phyloP scores from a whole-genome alignment of 2,888 invertebrate genomes.

The Acronicta leporina region DNA sequence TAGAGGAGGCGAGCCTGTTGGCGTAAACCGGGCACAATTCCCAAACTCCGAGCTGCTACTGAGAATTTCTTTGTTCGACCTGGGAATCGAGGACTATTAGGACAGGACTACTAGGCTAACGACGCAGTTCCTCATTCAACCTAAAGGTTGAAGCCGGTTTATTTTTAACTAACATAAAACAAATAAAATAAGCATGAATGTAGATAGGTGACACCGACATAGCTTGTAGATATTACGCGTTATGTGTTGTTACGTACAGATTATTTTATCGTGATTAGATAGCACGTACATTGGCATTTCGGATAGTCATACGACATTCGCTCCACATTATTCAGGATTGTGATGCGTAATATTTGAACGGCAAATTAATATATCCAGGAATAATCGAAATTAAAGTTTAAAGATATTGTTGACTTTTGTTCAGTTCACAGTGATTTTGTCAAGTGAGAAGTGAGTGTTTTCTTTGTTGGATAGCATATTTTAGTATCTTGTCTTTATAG shows the following conservation, averaged over 20 bases:
- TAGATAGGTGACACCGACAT: constrained; percentile 21
- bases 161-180: background rate
- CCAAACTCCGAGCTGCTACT: no score
- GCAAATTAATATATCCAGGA: constrained; percentile 24
- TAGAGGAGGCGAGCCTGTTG: no score
- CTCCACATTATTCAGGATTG: constrained; percentile 37
- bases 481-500: constrained; percentile 9
- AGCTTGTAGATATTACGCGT: constrained; percentile 45
- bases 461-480: background rate
- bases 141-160: no score
- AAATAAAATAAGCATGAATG: constrained; percentile 14
- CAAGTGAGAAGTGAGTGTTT: constrained; percentile 24
- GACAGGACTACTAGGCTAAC: no score
- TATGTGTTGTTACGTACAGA: constrained; percentile 56
- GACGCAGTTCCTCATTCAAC: no score
- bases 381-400: constrained; percentile 1
- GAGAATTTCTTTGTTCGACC: no score
- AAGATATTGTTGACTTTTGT: background rate
- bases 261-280: constrained; percentile 67
- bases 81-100: no score
- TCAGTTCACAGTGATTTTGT: constrained; percentile 15
- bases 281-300: constrained; percentile 60
- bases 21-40: no score
- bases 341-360: constrained; percentile 36
- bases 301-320: constrained; percentile 53